A percentile compares a stretch with the other conserved stretches of the same genome.
These are phyloP conservation scores for Laspeyria flexula DNA, from an alignment of 2,888 invertebrate species.

Conservation along the genomic window DNA sequence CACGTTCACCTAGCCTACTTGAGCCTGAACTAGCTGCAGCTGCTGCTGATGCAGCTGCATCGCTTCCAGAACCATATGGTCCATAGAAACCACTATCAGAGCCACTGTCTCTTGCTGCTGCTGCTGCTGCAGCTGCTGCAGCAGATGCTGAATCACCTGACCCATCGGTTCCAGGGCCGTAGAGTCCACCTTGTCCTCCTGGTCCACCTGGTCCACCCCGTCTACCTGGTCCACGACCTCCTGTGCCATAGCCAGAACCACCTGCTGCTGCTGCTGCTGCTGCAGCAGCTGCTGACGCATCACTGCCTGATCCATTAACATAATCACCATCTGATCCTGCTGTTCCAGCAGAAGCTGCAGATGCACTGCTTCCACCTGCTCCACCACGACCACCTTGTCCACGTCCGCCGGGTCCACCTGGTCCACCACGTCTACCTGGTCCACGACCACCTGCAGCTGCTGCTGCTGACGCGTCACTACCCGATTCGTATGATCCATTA, in stretches of 20 bases:
- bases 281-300: not conserved
- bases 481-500: too few species aligned
- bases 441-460: too few species aligned
- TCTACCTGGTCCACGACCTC: not conserved
- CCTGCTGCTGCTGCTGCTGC: too few species aligned
- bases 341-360: too few species aligned
- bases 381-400: too few species aligned
- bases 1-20: too few species aligned
- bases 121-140: constrained; percentile 1
- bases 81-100: not conserved
- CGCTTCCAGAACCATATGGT: not conserved
- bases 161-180: not conserved
- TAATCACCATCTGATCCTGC: too few species aligned
- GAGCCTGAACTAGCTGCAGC: not conserved
- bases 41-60: constrained; percentile 1
- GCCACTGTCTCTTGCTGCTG: not conserved
- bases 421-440: too few species aligned
- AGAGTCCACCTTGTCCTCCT: not conserved
- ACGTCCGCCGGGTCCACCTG: too few species aligned
- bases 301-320: not conserved
- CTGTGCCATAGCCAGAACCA: too few species aligned
- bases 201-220: not conserved
- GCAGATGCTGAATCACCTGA: not conserved
- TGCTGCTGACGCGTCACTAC: too few species aligned
- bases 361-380: too few species aligned